Evolutionary conservation across 2,888 invertebrate species (phyloP).

Genomic region (Vandiemenella viatica): DNA sequence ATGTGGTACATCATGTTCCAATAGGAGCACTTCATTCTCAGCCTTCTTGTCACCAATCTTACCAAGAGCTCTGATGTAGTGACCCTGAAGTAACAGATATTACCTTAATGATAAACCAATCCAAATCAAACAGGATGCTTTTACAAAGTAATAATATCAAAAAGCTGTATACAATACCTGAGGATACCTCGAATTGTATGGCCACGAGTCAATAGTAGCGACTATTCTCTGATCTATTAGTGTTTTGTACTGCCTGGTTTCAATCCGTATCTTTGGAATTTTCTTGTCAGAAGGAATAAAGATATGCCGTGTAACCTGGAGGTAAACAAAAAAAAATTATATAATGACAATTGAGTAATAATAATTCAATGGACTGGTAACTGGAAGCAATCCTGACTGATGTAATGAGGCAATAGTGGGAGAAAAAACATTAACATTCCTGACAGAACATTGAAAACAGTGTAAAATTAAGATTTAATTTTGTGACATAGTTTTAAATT

Average conservation of each 20-base stretch:
- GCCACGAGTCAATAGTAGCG: conserved; percentile 95
- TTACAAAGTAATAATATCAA: neutral
- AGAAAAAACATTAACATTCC: too few relatives aligned
- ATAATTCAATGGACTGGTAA: too few relatives aligned
- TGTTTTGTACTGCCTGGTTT: conserved; percentile 77
- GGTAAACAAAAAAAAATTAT: neutral
- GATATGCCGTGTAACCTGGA: conserved; percentile 51
- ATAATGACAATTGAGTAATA: conserved; percentile 1
- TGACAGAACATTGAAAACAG: too few relatives aligned
- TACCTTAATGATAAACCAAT: too few relatives aligned
- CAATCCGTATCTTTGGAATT: conserved; percentile 88
- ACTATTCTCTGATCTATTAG: conserved; percentile 76
- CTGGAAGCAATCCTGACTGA: too few relatives aligned
- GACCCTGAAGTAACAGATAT: conserved; percentile 60
- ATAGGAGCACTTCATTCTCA: conserved; percentile 88
- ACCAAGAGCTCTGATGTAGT: conserved; percentile 87
- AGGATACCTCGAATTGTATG: conserved; percentile 80
- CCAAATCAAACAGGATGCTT: neutral
- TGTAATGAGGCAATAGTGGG: too few relatives aligned
- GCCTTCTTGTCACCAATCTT: conserved; percentile 85
- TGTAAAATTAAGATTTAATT: too few relatives aligned
- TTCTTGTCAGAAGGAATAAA: conserved; percentile 89
- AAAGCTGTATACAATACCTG: conserved; percentile 31
- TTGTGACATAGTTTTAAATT: too few relatives aligned
- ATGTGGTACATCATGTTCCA: conserved; percentile 96